Base-by-base conservation (phyloP, 2,888 invertebrate genomes). In the Chymomyza procnemis region DNA sequence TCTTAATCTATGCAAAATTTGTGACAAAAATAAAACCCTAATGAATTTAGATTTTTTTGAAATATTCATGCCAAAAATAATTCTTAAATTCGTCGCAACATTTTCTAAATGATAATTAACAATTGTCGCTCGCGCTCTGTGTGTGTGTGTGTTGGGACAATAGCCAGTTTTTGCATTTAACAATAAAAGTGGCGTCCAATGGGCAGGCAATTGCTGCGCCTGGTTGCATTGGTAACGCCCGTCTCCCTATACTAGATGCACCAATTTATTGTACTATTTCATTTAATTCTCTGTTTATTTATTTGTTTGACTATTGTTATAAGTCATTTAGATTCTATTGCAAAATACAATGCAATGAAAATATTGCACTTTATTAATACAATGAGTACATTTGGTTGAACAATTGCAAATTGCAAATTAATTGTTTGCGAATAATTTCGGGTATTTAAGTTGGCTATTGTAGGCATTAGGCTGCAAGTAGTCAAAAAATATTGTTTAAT, bases 1-100 rank as follows among this genome's bases (percentile, higher is more conserved):
- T 54, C 62, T 41, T 64, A 71, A 68, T 73, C 69, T 68, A 26
- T 55, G 73, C 22, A 57, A 30, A n/a, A 52, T 56, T 64, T 76
- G 59, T 52, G 64, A 80, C 76, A 86, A 73, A 80, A 80, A 81
- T 86, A 81, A n/a, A 50, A 78, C 69, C 67, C 56, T 69, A 80
- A 80, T 84, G 66, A 75, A 76, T 62, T 68, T 61, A 74, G 68
- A 69, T 67, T 71, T 67, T 71, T 73, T 56, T 64, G 55, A 47
- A 71, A 68, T 76, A 64, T 62, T 74, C 72, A 78, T 79, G 83
- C 79, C 87, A 80, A 85, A 75, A 71, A 77, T 73, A 72, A 75
- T 78, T 69, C 61, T 52, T 61, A 52, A 61, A 34, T 67, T 72
- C 63, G 68, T 64, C n/a, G 59, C 85, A 78, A 76, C 80, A 78